Base-by-base conservation (phyloP, 2,113 vertebrate genomes). In the Nothoprocta pentlandii region DNA sequence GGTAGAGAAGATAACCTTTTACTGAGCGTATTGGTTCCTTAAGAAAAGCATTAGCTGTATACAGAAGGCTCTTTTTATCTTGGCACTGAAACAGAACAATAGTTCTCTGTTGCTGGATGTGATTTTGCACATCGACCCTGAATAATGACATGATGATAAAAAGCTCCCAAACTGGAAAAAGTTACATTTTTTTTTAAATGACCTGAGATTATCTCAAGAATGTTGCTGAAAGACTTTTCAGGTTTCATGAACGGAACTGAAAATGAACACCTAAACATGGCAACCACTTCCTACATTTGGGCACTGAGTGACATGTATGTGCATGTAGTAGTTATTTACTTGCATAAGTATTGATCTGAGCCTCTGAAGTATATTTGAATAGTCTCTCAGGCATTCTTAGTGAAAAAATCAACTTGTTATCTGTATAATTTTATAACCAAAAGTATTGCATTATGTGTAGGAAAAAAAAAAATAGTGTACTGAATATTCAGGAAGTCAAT, bases 371-470 rank as follows among this genome's bases (percentile, higher is more conserved):
- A 54, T 66, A 71, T 53, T 54, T 93, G 26, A 53, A n/a, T 88
- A 91, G 47, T 9, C 28, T 86, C 61, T 86, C 61, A 85, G 80
- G 67, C 68, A 51, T 34, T 67, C 66, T 86, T 6, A 66, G 34
- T 86, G 59, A 76, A 85, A 96, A 93, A 96, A 21, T 26, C 58
- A 58, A 70, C 42, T 84, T 74, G 20, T 93, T 93, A 85, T 63
- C 76, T 75, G 10, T 67, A 76, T 85, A 34, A 16, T 89, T 80
- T 80, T 69, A 25, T n/a, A 94, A 73, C 9, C 79, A 85, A 86
- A 85, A 70, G 26, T n/a, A 81, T 32, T 80, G 41, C 26, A 51
- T 78, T 39, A 78, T 23, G 74, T 26, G 16, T 32, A 92, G 28
- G 46, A 34, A 79, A 74, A 61, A 44, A 71, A 85, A 85, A 30